Base-by-base conservation (phyloP, 1,140 invertebrate species). In the Drosophila navojoa region DNA sequence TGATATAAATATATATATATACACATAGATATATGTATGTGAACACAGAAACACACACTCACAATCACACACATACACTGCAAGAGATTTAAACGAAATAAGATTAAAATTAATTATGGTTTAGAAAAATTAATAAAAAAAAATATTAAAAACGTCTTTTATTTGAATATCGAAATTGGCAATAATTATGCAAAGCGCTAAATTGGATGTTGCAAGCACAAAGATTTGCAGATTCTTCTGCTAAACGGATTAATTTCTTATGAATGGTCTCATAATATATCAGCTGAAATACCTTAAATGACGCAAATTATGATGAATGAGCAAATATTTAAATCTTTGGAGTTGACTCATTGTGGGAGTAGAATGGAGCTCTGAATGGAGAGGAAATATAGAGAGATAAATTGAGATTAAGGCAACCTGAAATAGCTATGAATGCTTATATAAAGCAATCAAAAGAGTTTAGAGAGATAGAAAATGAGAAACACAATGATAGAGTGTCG, bases 51-150 rank as follows among this genome's bases (percentile, higher is more conserved):
- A 53, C 35, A 67, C 25, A 53, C 35, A 67, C 47, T 52, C 25
- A 50, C n/a, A 58, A 19, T 50, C 15, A 32, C 32, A 32, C 32
- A 32, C 5, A 29, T 6, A 55, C 53, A 57, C 67, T 52, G 45
- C 59, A 59, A 70, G 15, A 63, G 47, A 70, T 63, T 63, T 47
- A 70, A 74, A 54, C 16, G 53, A 63, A 44, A 42, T 71, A 64
- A 75, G 68, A 62, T 44, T 61, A 76, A 63, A 68, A 58, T 70
- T 70, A 63, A 73, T 76, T 76, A 67, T 72, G 70, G 73, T 63
- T 76, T 76, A 76, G 70, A 70, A 73, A 76, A 73, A 72, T 72
- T 50, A 68, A 29, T 27, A 59, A 61, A 68, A 53, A 9, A 10
- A 29, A 16, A 59, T 27, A 27, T 29, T 57, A 47, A 53, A 9